phyloP scores from a whole-genome alignment of 92 coral and sea anemone species.

The Siderastrea radians region DNA sequence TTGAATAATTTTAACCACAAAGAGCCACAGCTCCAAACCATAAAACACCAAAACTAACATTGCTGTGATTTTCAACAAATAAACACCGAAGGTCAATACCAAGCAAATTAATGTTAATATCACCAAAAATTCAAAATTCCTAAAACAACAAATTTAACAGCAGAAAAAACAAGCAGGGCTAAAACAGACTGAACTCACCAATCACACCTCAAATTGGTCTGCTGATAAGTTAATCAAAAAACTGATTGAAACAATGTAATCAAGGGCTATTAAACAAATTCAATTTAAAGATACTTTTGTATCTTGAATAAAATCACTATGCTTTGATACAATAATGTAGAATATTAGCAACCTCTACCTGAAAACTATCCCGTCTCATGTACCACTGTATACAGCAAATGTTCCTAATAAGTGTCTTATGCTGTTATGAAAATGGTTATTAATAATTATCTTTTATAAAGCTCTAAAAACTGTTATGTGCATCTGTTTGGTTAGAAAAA shows the following conservation, averaged over 20 bases:
- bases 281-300: neutral
- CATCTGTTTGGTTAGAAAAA: slow-evolving; percentile 67
- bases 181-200: too few species aligned
- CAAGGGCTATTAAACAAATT: neutral
- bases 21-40: too few species aligned
- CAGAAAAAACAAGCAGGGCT: too few species aligned
- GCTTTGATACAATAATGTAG: neutral
- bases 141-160: too few species aligned
- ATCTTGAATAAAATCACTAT: neutral
- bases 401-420: slow-evolving; percentile 21
- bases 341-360: neutral
- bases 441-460: slow-evolving; percentile 3
- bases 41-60: too few species aligned
- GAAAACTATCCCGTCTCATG: neutral
- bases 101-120: too few species aligned
- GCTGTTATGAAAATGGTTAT: slow-evolving; percentile 25
- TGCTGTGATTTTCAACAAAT: too few species aligned
- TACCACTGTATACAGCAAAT: neutral
- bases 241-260: neutral
- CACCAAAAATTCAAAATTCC: too few species aligned
- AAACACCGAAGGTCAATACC: too few species aligned
- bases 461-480: slow-evolving; percentile 32
- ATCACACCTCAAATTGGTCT: too few species aligned
- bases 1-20: too few species aligned
- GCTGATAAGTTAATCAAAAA: neutral